phyloP scores from a whole-genome alignment of 2,113 vertebrate species.

The Saimiri boliviensis region DNA sequence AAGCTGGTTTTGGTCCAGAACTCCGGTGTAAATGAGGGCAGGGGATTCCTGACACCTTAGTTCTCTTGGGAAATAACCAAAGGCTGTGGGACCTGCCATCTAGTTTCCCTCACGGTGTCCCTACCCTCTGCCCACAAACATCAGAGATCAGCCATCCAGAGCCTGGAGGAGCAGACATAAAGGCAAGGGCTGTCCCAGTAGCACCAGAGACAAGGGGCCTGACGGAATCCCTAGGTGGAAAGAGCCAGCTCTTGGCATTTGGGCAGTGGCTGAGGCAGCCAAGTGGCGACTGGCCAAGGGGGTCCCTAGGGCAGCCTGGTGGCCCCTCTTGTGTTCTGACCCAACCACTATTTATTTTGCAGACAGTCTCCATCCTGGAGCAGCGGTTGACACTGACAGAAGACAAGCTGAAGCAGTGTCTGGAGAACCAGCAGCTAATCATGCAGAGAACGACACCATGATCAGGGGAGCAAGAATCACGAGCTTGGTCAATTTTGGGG shows the following conservation, averaged over 20 bases:
- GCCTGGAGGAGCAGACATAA: background rate
- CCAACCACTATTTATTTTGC: constrained; percentile 49
- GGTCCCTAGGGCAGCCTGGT: background rate
- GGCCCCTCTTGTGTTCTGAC: background rate
- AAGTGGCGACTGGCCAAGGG: background rate
- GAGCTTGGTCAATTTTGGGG: constrained; percentile 18
- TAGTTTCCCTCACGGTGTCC: background rate
- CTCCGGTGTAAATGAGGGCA: background rate
- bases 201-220: background rate
- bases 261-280: background rate
- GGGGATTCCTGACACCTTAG: background rate
- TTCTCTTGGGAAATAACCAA: background rate
- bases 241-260: background rate
- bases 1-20: background rate
- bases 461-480: constrained; percentile 67
- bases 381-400: constrained; percentile 95
- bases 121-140: background rate
- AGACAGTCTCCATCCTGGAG: constrained; percentile 91
- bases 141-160: background rate
- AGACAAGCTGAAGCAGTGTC: constrained; percentile 96
- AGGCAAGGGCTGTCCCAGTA: background rate
- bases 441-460: constrained; percentile 82
- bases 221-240: background rate
- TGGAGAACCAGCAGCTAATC: constrained; percentile 93
- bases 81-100: background rate